A percentile compares a stretch with the other conserved stretches of the same genome.
Conservation (phyloP, 64 coral and sea anemone species). For the Montipora capricornis region DNA sequence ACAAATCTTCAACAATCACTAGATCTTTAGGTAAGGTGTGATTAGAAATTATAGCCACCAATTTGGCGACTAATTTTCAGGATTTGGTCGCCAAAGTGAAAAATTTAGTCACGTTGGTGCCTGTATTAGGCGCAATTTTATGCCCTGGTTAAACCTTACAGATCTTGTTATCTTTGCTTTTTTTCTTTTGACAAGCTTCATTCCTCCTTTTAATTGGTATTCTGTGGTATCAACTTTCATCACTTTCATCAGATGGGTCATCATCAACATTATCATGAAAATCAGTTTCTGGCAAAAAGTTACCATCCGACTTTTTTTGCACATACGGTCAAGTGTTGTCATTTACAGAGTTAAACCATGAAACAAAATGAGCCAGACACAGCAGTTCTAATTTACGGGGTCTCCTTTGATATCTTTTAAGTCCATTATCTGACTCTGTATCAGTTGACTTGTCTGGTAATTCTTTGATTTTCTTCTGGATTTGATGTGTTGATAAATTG, state of each 20-base stretch:
- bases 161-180: too few species aligned
- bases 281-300: conserved; percentile 30
- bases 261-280: conserved; percentile 49
- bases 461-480: conserved; percentile 47
- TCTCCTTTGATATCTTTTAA: conserved; percentile 47
- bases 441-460: conserved; percentile 21
- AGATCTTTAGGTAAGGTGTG: conserved; percentile 24
- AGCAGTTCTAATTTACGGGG: conserved; percentile 6
- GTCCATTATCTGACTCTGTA: conserved; percentile 43
- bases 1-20: conserved; percentile 22
- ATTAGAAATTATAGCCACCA: neutral
- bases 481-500: conserved; percentile 58
- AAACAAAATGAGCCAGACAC: conserved; percentile 46
- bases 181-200: conserved; percentile 43
- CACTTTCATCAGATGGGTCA: conserved; percentile 4
- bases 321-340: neutral
- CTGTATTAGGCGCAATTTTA: neutral
- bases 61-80: conserved; percentile 15
- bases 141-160: neutral
- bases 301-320: neutral
- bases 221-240: conserved; percentile 18
- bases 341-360: conserved; percentile 43
- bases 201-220: conserved; percentile 34
- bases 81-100: conserved; percentile 4
- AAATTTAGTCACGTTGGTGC: neutral